phyloP scores from a whole-genome alignment of 2,797 vertebrate genomes.

The Siniperca scherzeri region DNA sequence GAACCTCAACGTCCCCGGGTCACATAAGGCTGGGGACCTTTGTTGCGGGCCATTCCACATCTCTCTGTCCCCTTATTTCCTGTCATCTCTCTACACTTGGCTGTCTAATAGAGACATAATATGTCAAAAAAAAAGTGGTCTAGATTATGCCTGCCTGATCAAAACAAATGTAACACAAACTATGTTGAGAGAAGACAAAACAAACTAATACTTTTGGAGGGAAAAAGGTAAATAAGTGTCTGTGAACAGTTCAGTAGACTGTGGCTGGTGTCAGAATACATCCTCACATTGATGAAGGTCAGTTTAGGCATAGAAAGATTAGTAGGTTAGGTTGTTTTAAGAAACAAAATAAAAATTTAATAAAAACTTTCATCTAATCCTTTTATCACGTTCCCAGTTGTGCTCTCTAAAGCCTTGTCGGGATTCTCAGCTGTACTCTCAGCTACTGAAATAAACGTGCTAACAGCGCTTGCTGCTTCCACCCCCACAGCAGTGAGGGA shows the following conservation, averaged over 20 bases:
- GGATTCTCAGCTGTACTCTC: conserved; percentile 4
- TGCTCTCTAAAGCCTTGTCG: neutral
- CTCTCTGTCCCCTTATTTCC: neutral
- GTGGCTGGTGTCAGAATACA: neutral
- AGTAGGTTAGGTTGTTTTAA: neutral
- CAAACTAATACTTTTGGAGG: neutral
- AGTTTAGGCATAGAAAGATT: neutral
- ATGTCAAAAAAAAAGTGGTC: neutral
- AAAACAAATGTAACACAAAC: neutral
- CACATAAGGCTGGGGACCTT: neutral
- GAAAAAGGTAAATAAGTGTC: neutral
- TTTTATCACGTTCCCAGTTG: neutral
- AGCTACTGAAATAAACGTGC: neutral
- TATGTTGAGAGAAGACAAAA: neutral
- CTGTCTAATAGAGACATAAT: neutral
- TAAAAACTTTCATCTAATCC: neutral
- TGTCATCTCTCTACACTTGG: neutral
- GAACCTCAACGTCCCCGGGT: rapidly evolving
- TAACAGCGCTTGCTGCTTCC: neutral
- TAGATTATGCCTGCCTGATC: neutral
- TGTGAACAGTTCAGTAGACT: neutral
- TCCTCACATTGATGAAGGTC: neutral
- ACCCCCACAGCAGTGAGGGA: conserved; percentile 10
- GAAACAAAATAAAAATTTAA: neutral
- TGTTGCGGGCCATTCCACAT: neutral